Evolutionary conservation across 2,888 invertebrate genomes (phyloP), one percentile per base, ranked within the genome.

Genomic region (Cynaeus angustus): DNA sequence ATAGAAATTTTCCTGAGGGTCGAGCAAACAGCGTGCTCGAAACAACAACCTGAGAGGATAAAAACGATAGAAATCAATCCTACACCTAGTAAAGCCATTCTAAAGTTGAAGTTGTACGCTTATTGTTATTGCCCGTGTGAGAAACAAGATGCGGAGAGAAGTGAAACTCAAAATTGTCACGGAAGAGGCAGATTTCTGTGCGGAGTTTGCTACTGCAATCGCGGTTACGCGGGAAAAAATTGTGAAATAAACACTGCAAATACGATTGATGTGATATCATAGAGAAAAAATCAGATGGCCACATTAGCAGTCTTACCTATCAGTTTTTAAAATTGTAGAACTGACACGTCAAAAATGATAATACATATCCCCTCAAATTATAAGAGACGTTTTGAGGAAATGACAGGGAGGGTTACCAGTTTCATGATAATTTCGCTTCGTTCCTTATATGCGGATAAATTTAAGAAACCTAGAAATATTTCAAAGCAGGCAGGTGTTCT

Each of bases 41-140:
- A 38, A 58, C 41, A 21, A n/a, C 56, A 58, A 43, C 56, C 56
- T 9, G 33, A 59, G 13, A 21, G 16, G 12, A 59, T 59, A 7
- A 46, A 46, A 59, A 30, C 13, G 10, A 16, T 59, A 1, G 13
- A 46, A 10, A 59, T 59, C 10, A n/a, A 16, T 7, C 12, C 28
- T 9, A 4, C 43, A 8, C 46, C 59, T 9, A 41, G 45, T 7
- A 12, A 10, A 43, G 56, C 16, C 12, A 8, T 7, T 10, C 30
- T 59, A 9, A 14, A 30, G 7, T 13, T 59, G 33, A 21, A 59
- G 14, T 28, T 59, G 30, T 59, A 59, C 46, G 59, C 46, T 46
- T 46, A 59, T 9, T 59, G 59, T 46, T 28, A 41, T 3, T 62
- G 62, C 38, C 52, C 50, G 37, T 62, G 62, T 50, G 62, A 62